A percentile compares a stretch with the other conserved stretches of the same genome.
phyloP scores from a whole-genome alignment of 2,888 invertebrate species.

The Hirtodrosophila duncani region DNA sequence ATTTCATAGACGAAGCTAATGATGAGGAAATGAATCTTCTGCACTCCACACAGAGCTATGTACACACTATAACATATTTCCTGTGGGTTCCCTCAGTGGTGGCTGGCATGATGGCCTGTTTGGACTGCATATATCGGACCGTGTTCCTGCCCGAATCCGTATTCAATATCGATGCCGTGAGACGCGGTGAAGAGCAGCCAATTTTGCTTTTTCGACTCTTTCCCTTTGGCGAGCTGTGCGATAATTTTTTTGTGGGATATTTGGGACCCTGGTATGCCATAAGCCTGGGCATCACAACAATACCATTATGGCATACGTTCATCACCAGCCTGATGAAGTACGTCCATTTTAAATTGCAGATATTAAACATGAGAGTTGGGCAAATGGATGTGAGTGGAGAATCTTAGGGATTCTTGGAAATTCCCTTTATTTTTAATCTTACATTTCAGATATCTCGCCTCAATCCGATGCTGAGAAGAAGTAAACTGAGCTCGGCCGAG shows the following conservation, averaged over 20 bases:
- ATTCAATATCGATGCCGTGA: slow-evolving; percentile 57
- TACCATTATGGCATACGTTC: slow-evolving; percentile 74
- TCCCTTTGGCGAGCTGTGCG: slow-evolving; percentile 63
- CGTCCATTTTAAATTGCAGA: slow-evolving; percentile 55
- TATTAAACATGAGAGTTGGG: slow-evolving; percentile 51
- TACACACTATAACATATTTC: slow-evolving; percentile 41
- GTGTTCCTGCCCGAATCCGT: slow-evolving; percentile 57
- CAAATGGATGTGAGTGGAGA: slow-evolving; percentile 64
- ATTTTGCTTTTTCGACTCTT: slow-evolving; percentile 63
- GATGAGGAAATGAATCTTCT: slow-evolving; percentile 44
- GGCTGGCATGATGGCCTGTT: slow-evolving; percentile 49
- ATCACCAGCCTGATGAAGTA: slow-evolving; percentile 68
- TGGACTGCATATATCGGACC: slow-evolving; percentile 61
- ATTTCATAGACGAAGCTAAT: slow-evolving; percentile 44
- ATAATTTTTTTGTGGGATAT: slow-evolving; percentile 59
- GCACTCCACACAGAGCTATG: slow-evolving; percentile 43
- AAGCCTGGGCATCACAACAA: slow-evolving; percentile 47
- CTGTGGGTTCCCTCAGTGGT: slow-evolving; percentile 56
- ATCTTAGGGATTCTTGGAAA: background rate
- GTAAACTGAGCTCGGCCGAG: slow-evolving; percentile 6
- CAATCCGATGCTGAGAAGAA: background rate
- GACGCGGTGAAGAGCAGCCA: slow-evolving; percentile 49
- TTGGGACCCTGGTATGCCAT: slow-evolving; percentile 57
- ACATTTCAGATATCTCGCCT: slow-evolving; percentile 31
- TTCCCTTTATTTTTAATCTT: background rate